Evolutionary conservation across 2,888 invertebrate genomes (phyloP), one percentile per base, ranked within the genome.

Genomic region (Volucella zonaria): DNA sequence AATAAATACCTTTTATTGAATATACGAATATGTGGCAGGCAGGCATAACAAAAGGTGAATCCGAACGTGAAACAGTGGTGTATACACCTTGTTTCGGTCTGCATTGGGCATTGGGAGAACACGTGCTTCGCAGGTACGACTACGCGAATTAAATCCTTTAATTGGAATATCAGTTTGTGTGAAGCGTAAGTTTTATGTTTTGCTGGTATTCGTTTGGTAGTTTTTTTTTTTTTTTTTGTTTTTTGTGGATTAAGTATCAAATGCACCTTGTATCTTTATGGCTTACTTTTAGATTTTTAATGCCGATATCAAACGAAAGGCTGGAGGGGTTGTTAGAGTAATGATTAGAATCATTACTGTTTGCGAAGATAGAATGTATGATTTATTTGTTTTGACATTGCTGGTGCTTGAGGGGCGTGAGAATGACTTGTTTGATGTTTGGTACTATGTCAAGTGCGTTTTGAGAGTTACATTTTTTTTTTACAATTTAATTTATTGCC

Each of bases 371-470:
- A 71, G 45, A 54, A 40, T 40, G 45, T 51, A 59, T 9, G 76
- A 81, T 56, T 85, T 76, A 85, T 81, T 85, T 85, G 81, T 85
- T 85, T 81, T 81, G 85, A 85, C 85, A 68, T 85, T 54, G 62
- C 58, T 81, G 47, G 56, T 75, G 61, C 62, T 82, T 80, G 49
- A 76, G 68, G 31, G 31, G 71, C 68, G 77, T 82, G 74, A 74
- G 58, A 77, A 78, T 71, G 74, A 62, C 64, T 82, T 82, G 82
- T 82, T 82, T 77, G 81, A 82, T 71, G 70, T 86, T 71, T 61
- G 77, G 43, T 70, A 14, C 10, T 12, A 68, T 15, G 75, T 59
- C 49, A 56, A 67, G 52, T 52, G 61, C 3, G 12, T 23, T 51
- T 43, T 47, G 38, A 15, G 18, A 31, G 45, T 45, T 40, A 15